Percentiles rank a stretch among this genome's conserved stretches.
phyloP scores from a whole-genome alignment of 2,113 vertebrate species.

The Strix aluco region DNA sequence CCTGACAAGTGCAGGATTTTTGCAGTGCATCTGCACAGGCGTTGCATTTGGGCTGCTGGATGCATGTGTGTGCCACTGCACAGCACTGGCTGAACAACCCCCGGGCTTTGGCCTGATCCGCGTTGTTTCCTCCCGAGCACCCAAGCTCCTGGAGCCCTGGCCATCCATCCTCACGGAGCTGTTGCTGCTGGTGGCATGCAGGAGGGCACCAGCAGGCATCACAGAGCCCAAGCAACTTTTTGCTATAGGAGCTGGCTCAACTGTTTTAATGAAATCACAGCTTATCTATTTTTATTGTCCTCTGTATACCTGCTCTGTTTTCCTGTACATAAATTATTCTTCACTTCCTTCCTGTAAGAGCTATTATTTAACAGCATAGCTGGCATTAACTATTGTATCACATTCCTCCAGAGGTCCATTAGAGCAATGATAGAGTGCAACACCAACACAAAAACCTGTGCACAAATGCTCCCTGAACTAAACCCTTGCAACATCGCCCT shows the following conservation, averaged over 20 bases:
- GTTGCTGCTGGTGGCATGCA: background rate
- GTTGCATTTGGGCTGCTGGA: background rate
- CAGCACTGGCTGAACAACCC: background rate
- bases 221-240: background rate
- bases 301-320: conserved; percentile 21
- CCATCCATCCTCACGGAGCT: background rate
- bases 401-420: conserved; percentile 24
- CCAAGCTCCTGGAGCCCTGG: background rate
- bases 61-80: background rate
- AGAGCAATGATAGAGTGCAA: conserved; percentile 9
- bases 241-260: background rate
- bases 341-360: conserved; percentile 53
- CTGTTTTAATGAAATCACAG: conserved; percentile 22
- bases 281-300: conserved; percentile 23
- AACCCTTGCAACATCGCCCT: background rate
- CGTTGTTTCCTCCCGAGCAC: fast-evolving
- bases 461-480: background rate
- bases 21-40: background rate
- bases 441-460: background rate
- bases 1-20: background rate
- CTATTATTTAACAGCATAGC: conserved; percentile 45
- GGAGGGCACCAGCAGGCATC: background rate
- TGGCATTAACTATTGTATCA: conserved; percentile 7
- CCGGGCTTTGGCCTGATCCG: fast-evolving
- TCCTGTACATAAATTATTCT: conserved; percentile 56